Conservation (phyloP, 2,888 invertebrate species). For the Brenthis ino region DNA sequence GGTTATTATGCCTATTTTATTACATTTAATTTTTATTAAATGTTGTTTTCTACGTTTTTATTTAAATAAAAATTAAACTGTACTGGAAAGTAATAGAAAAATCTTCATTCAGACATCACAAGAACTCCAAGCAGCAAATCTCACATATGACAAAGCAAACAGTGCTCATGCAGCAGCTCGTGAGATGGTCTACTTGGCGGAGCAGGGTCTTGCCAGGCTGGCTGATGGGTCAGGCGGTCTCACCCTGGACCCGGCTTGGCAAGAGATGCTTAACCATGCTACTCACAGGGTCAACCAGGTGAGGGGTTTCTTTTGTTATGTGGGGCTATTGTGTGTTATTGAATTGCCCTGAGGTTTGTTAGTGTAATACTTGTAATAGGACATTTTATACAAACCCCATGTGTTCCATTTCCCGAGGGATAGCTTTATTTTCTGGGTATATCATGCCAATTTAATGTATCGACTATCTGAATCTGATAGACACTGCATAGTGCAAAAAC, state of each 20-base stretch:
- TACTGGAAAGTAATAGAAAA: no score
- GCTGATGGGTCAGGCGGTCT: constrained; percentile 82
- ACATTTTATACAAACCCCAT: no score
- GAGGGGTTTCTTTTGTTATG: not conserved
- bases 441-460: no score
- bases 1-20: no score
- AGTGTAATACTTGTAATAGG: no score
- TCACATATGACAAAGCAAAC: constrained; percentile 92
- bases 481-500: no score
- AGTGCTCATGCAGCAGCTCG: constrained; percentile 95
- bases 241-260: constrained; percentile 95
- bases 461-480: no score
- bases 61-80: no score
- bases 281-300: constrained; percentile 92
- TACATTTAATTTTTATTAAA: no score
- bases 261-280: constrained; percentile 97
- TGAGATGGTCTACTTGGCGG: constrained; percentile 88
- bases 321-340: not conserved
- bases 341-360: not conserved
- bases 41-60: no score
- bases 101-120: constrained; percentile 83
- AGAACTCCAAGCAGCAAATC: constrained; percentile 90
- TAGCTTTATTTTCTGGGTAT: no score
- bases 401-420: no score
- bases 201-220: constrained; percentile 83